Conservation (phyloP, 2,888 invertebrate genomes). For the Drosophila parthenogenetica region DNA sequence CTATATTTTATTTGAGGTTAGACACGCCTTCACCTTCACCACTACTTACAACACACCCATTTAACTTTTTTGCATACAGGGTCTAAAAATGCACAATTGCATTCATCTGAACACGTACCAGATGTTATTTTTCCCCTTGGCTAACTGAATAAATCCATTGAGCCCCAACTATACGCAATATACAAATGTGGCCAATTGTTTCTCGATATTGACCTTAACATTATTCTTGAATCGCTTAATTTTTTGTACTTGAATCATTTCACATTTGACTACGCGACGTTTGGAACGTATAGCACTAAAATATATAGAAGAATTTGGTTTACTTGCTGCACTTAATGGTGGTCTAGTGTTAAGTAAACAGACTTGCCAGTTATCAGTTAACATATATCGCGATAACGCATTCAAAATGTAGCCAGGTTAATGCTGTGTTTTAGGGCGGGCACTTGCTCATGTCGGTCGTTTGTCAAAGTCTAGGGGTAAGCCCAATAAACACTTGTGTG, state of each 20-base stretch:
- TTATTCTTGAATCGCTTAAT: constrained; percentile 6
- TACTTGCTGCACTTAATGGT: not conserved
- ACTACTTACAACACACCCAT: no score
- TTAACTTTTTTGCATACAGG: no score
- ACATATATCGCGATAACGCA: constrained; percentile 36
- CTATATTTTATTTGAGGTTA: no score
- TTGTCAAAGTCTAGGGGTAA: constrained; percentile 47
- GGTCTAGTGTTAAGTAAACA: constrained; percentile 31
- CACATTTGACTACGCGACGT: constrained; percentile 46
- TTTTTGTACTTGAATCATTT: not conserved
- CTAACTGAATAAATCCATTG: constrained; percentile 16
- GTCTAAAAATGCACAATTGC: constrained; percentile 21
- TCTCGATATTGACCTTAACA: constrained; percentile 36
- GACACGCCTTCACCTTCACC: no score
- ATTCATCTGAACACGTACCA: constrained; percentile 38
- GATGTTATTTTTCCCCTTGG: constrained; percentile 40
- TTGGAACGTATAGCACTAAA: constrained; percentile 35
- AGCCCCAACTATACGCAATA: not conserved
- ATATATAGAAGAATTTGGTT: not conserved
- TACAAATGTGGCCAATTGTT: constrained; percentile 11
- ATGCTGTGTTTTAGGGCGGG: constrained; percentile 31
- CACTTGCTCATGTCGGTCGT: constrained; percentile 25
- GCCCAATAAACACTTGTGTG: not conserved
- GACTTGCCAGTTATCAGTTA: constrained; percentile 49
- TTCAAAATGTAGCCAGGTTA: constrained; percentile 33